Base-by-base conservation (phyloP, 2,113 vertebrate species). In the Capra hircus region DNA sequence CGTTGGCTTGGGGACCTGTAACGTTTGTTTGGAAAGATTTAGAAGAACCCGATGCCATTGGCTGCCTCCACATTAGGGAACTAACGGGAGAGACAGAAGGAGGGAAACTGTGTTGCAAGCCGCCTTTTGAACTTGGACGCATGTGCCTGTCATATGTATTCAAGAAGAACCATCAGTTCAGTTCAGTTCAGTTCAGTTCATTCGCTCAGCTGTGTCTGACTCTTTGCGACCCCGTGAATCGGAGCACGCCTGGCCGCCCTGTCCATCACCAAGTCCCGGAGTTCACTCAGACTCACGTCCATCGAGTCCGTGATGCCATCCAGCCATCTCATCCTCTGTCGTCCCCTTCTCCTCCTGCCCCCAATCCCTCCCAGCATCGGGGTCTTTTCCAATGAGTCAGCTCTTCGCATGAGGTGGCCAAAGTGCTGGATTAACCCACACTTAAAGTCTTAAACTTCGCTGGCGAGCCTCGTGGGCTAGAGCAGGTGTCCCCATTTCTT, bases 221-320 rank as follows among this genome's bases (percentile, higher is more conserved):
- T 62, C 28, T 28, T 14, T 7, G 28, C 13, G 2, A 62, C 6
- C 28, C 13, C 13, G 6, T 15, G 60, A 0, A 62, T 7, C 0
- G 6, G 13, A 62, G 60, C 60, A 7, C 6, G 27, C 28, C 59
- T 0, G 13, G 59, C 59, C 59, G 3, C 59, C 28, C 28, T 15
- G 59, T 30, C 59, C 28, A 62, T 62, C 59, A 30, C 59, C 28
- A 62, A 15, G 1, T 62, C 28, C 59, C 1, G 0, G 59, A 62
- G 27, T 14, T 30, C 13, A 62, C 59, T 3, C 28, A 62, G 5
- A 62, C 28, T 62, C 59, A 62, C 6, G 2, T 14, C 28, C 13
- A 7, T 60, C 0, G 5, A 60, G 59, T 62, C 28, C 0, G 28
- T 30, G 59, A 7, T 30, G 59, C 27, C 12, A 3, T 60, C 28